phyloP scores from a whole-genome alignment of 1,140 invertebrate species.

The Gonioctena quinquepunctata region DNA sequence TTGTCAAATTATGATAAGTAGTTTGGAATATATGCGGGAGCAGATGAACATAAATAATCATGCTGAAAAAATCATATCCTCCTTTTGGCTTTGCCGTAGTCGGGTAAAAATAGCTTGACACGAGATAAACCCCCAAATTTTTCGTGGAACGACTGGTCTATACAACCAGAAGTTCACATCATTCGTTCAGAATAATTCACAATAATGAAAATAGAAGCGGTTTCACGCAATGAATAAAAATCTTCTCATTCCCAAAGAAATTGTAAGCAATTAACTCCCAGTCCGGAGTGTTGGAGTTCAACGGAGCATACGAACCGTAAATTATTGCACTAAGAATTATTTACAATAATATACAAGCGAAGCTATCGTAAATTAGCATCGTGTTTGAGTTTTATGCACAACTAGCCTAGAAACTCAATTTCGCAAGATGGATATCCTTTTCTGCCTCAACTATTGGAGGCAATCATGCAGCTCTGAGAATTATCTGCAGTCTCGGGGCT shows the following conservation, averaged over 20 bases:
- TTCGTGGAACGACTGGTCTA: background rate
- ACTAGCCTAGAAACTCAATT: slow-evolving; percentile 1
- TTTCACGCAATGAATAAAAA: background rate
- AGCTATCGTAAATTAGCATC: slow-evolving; percentile 6
- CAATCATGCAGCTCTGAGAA: slow-evolving; percentile 6
- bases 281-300: background rate
- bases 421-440: background rate
- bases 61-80: background rate
- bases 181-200: no score
- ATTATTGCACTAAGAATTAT: background rate
- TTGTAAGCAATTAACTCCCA: background rate
- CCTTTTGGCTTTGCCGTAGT: no score
- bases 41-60: background rate
- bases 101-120: background rate
- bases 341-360: slow-evolving; percentile 5
- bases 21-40: no score
- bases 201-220: background rate
- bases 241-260: background rate
- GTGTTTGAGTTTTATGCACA: background rate
- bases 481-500: background rate
- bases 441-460: background rate
- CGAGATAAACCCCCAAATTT: background rate
- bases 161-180: background rate
- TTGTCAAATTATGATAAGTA: no score
- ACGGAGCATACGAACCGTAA: background rate